These are phyloP conservation scores for Pontoporia blainvillei DNA, from an alignment of 2,113 vertebrate genomes.

Conservation along the genomic window DNA sequence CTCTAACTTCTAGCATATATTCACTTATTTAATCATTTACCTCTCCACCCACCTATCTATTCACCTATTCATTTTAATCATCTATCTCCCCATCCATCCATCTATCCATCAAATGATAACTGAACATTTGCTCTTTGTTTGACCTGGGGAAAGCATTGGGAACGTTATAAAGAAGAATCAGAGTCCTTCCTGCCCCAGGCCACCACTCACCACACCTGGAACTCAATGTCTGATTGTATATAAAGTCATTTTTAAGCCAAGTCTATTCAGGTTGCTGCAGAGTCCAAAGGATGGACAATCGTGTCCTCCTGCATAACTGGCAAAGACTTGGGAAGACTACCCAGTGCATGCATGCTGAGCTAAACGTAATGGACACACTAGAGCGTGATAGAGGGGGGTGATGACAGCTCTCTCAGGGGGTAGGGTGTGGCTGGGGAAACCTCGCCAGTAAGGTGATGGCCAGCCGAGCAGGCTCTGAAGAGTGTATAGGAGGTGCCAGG, in stretches of 20 bases:
- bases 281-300: not conserved
- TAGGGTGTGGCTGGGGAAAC: too few species aligned
- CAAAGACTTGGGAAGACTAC: not conserved
- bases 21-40: not conserved
- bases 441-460: accelerated
- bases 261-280: not conserved
- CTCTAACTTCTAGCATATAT: not conserved
- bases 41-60: not conserved
- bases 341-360: too few species aligned
- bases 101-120: not conserved
- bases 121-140: not conserved
- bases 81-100: not conserved
- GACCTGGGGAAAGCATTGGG: not conserved
- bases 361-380: not conserved
- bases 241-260: not conserved
- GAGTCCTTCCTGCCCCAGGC: not conserved
- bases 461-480: not conserved
- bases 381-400: too few species aligned
- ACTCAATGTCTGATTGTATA: not conserved
- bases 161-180: not conserved
- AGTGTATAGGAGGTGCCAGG: not conserved
- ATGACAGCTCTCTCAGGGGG: accelerated
- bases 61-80: not conserved
- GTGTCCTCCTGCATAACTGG: not conserved
- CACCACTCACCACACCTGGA: not conserved